These are phyloP conservation scores for Psylliodes chrysocephalus DNA, from an alignment of 2,888 invertebrate species.

Conservation along the genomic window DNA sequence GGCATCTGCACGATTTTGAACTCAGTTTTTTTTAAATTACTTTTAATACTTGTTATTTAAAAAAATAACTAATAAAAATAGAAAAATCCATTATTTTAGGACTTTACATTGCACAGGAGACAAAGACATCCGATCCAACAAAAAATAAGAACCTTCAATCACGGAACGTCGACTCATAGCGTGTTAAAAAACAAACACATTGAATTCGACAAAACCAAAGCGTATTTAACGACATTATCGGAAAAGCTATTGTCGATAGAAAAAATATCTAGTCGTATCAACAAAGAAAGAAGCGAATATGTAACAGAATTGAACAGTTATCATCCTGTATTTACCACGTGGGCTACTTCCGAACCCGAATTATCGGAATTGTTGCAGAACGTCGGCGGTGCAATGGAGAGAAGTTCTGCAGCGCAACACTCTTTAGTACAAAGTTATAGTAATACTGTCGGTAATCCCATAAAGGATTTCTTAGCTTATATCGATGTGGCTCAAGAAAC, in stretches of 20 bases:
- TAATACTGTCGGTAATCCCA: slow-evolving; percentile 63
- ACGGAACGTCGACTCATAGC: slow-evolving; percentile 57
- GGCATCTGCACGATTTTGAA: too few species aligned
- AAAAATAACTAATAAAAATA: not conserved
- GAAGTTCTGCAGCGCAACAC: slow-evolving; percentile 66
- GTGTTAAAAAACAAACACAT: slow-evolving; percentile 69
- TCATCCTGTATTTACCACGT: slow-evolving; percentile 71
- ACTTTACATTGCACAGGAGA: slow-evolving; percentile 72
- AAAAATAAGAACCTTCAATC: slow-evolving; percentile 60
- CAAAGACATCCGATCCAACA: slow-evolving; percentile 67
- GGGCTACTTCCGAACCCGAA: slow-evolving; percentile 71
- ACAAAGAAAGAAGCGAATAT: slow-evolving; percentile 72
- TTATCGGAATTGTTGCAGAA: slow-evolving; percentile 64
- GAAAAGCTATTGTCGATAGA: slow-evolving; percentile 74
- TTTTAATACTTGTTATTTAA: not conserved
- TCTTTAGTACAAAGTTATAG: slow-evolving; percentile 62
- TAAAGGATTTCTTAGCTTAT: slow-evolving; percentile 73
- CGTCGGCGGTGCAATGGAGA: slow-evolving; percentile 65
- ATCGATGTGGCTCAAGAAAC: slow-evolving; percentile 76
- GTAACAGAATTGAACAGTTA: slow-evolving; percentile 68
- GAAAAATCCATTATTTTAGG: slow-evolving; percentile 64
- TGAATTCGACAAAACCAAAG: slow-evolving; percentile 73
- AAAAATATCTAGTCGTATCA: slow-evolving; percentile 72
- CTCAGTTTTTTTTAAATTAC: too few species aligned
- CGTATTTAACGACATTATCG: slow-evolving; percentile 70